Percentiles rank a stretch among this genome's conserved stretches.
Conservation (phyloP, 1,140 invertebrate species). For the Pseudoatta argentina region DNA sequence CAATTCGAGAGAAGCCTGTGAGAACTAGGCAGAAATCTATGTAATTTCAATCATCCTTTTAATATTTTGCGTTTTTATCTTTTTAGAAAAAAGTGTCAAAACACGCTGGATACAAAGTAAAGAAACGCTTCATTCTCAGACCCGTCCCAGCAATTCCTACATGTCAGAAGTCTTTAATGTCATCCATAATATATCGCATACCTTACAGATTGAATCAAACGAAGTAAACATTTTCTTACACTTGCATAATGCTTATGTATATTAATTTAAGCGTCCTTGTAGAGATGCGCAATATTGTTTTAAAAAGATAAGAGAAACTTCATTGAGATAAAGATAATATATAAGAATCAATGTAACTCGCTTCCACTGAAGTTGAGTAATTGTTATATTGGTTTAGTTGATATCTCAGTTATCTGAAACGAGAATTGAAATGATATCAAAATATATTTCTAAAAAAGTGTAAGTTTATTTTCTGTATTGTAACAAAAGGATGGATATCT, state of each 20-base stretch:
- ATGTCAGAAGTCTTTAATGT: slow-evolving; percentile 77
- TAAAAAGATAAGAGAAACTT: neutral
- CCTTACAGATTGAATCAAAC: slow-evolving; percentile 46
- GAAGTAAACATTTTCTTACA: slow-evolving; percentile 47
- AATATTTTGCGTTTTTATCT: slow-evolving; percentile 55
- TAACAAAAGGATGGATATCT: slow-evolving; percentile 58
- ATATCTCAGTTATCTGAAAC: neutral
- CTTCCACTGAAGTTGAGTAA: neutral
- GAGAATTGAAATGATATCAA: slow-evolving; percentile 23
- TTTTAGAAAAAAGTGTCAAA: slow-evolving; percentile 73
- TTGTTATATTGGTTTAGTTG: neutral
- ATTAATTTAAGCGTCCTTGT: neutral
- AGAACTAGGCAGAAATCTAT: slow-evolving; percentile 80
- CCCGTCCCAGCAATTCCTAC: slow-evolving; percentile 75
- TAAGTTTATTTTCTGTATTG: slow-evolving; percentile 69
- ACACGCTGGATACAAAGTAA: slow-evolving; percentile 35
- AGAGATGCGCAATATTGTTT: neutral
- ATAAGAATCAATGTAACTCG: neutral
- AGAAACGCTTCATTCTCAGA: slow-evolving; percentile 66
- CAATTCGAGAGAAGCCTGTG: slow-evolving; percentile 79
- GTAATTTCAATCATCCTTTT: slow-evolving; percentile 67
- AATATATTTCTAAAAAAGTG: slow-evolving; percentile 61
- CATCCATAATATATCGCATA: slow-evolving; percentile 67
- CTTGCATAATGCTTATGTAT: slow-evolving; percentile 7
- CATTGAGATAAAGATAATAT: neutral